phyloP scores from a whole-genome alignment of 2,888 invertebrate genomes.

The Synanthedon andrenaeformis region DNA sequence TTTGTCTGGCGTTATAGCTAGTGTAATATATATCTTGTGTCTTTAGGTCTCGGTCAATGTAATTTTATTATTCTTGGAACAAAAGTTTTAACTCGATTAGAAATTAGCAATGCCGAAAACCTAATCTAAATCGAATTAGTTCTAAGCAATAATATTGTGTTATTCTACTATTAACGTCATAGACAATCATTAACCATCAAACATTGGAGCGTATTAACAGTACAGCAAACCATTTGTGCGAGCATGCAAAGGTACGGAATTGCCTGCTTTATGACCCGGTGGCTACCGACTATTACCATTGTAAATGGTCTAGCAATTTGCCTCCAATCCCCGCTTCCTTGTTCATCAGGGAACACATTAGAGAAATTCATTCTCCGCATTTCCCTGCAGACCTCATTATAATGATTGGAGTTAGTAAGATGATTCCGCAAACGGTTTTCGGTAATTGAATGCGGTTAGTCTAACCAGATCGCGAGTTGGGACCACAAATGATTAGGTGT shows the following conservation, averaged over 20 bases:
- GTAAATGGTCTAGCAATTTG: constrained; percentile 49
- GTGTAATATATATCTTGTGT: too few species aligned
- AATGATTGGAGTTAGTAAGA: constrained; percentile 7
- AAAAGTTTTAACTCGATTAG: background rate
- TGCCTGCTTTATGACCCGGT: constrained; percentile 46
- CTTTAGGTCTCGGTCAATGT: too few species aligned
- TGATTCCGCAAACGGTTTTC: constrained; percentile 20
- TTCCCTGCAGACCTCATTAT: constrained; percentile 7
- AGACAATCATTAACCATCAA: background rate
- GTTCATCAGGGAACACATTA: constrained; percentile 20
- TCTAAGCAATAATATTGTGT: too few species aligned
- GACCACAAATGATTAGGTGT: too few species aligned
- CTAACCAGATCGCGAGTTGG: background rate
- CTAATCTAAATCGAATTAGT: too few species aligned
- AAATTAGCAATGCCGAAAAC: background rate
- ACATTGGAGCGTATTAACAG: background rate
- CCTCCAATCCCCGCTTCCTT: constrained; percentile 29
- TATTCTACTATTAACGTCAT: constrained; percentile 1
- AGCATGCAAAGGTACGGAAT: constrained; percentile 16
- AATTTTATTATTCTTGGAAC: too few species aligned
- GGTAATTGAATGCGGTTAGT: constrained; percentile 21
- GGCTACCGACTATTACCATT: constrained; percentile 46
- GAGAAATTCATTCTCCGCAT: constrained; percentile 4
- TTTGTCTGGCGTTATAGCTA: too few species aligned
- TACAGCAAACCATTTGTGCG: background rate